phyloP scores from a whole-genome alignment of 2,888 invertebrate species.

The Tenthredo amoena region DNA sequence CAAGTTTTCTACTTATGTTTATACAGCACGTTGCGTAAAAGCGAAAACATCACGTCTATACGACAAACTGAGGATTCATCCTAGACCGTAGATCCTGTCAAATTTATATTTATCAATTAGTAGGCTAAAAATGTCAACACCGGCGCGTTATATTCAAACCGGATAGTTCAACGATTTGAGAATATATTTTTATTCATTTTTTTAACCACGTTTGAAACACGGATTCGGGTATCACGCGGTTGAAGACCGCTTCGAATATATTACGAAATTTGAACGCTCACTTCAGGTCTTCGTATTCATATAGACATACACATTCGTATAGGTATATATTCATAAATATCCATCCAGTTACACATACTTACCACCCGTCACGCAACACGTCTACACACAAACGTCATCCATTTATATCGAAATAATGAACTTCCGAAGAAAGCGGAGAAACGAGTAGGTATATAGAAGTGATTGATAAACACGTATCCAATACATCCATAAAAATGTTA shows the following conservation, averaged over 20 bases:
- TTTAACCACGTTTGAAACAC: not conserved
- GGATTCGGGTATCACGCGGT: constrained; percentile 1
- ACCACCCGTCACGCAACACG: constrained; percentile 3
- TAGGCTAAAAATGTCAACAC: not conserved
- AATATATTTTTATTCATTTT: not conserved
- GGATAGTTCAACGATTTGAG: not conserved
- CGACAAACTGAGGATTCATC: not conserved
- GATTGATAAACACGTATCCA: not conserved
- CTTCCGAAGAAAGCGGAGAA: constrained; percentile 37
- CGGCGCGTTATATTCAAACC: not conserved
- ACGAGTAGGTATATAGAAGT: not conserved
- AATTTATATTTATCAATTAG: not conserved
- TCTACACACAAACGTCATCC: not conserved
- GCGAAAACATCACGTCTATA: not conserved
- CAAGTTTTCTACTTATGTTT: constrained; percentile 30
- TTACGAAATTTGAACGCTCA: constrained; percentile 19
- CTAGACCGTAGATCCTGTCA: not conserved
- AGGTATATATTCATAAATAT: not conserved
- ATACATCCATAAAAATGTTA: not conserved
- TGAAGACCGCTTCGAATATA: constrained; percentile 19
- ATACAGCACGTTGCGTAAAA: constrained; percentile 4
- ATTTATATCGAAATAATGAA: not conserved
- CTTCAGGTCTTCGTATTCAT: constrained; percentile 9
- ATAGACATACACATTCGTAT: not conserved
- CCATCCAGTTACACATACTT: not conserved